Percentiles rank a stretch among this genome's conserved stretches.
phyloP scores from a whole-genome alignment of 2,797 vertebrate species.

The Triplophysa bombifrons region DNA sequence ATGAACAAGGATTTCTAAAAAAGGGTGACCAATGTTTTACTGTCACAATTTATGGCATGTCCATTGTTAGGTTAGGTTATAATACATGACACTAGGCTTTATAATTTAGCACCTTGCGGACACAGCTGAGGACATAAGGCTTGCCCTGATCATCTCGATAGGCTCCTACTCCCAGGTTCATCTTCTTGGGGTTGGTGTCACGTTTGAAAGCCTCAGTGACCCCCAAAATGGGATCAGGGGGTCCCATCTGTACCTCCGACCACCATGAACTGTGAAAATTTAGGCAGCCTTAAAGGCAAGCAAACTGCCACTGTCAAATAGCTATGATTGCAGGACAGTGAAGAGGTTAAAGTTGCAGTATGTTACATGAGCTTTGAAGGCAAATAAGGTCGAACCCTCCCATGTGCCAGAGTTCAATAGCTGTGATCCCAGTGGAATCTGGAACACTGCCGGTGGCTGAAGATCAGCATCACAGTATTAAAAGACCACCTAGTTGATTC shows the following conservation, averaged over 20 bases:
- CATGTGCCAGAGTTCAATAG: constrained; percentile 53
- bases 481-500: neutral
- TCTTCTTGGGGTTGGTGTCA: constrained; percentile 94
- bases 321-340: neutral
- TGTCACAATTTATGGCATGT: neutral
- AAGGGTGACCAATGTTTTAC: neutral
- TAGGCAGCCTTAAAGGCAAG: neutral
- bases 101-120: constrained; percentile 84
- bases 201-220: constrained; percentile 94
- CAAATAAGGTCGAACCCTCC: constrained; percentile 41
- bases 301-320: neutral
- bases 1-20: neutral
- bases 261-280: constrained; percentile 89
- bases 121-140: constrained; percentile 90
- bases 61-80: neutral
- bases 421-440: constrained; percentile 34
- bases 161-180: constrained; percentile 97
- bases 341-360: constrained; percentile 18
- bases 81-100: neutral
- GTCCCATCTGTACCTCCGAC: constrained; percentile 95
- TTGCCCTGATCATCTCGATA: constrained; percentile 96
- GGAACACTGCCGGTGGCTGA: constrained; percentile 37
- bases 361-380: constrained; percentile 49
- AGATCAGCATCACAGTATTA: constrained; percentile 23
- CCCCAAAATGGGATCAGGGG: constrained; percentile 95